These are phyloP conservation scores for Anarhynchus alexandrinus DNA, from an alignment of 2,113 vertebrate genomes.

Conservation along the genomic window DNA sequence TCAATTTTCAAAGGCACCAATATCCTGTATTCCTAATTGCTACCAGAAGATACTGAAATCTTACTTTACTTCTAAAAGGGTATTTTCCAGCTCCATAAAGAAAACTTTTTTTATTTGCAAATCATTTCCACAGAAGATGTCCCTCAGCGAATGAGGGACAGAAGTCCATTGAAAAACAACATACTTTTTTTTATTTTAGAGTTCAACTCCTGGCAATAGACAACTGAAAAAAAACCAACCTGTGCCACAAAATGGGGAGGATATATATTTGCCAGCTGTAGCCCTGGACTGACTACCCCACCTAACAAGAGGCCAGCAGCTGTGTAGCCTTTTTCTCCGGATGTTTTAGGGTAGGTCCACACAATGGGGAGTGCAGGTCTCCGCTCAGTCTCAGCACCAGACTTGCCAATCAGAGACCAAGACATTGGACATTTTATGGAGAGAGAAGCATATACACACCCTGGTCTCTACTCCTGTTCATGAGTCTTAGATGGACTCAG, in stretches of 20 bases:
- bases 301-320: neutral
- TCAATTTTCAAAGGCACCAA: conserved; percentile 28
- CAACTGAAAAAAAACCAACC: neutral
- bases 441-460: neutral
- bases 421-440: neutral
- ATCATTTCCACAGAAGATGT: neutral
- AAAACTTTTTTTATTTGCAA: neutral
- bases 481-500: neutral
- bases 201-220: accelerated
- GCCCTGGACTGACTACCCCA: neutral
- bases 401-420: neutral
- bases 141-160: neutral
- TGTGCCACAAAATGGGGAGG: neutral
- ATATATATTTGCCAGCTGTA: neutral
- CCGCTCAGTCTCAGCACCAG: neutral
- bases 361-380: neutral
- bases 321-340: neutral
- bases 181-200: neutral
- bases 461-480: neutral
- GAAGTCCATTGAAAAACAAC: neutral
- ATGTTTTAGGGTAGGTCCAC: neutral
- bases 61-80: neutral
- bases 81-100: neutral
- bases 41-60: neutral
- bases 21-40: neutral